Percentiles rank a stretch among this genome's conserved stretches.
These are phyloP conservation scores for Aporophyla nigra DNA, from an alignment of 2,888 invertebrate genomes.

Conservation along the genomic window DNA sequence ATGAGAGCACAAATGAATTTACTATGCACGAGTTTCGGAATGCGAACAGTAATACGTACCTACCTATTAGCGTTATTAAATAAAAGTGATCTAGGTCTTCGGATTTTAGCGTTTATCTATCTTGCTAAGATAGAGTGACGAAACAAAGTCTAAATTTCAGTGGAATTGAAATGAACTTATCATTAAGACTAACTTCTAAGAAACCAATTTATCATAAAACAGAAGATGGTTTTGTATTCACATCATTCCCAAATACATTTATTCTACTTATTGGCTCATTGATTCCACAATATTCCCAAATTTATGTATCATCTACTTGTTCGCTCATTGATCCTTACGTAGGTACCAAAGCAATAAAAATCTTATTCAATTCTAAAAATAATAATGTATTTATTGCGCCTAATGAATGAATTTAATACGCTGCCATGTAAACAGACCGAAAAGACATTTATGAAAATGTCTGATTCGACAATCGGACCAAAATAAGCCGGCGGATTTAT, in stretches of 20 bases:
- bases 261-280: neutral
- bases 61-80: conserved; percentile 9
- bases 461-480: neutral
- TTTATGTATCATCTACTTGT: neutral
- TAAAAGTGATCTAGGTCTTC: neutral
- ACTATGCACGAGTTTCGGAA: neutral
- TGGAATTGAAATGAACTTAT: neutral
- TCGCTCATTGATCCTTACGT: neutral
- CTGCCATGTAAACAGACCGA: conserved; percentile 4
- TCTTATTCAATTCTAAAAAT: neutral
- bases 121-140: neutral
- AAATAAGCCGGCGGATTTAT: conserved; percentile 27
- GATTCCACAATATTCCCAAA: neutral
- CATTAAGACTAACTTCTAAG: neutral
- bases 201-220: neutral
- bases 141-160: neutral
- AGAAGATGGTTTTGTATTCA: neutral
- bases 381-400: conserved; percentile 1
- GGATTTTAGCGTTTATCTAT: conserved; percentile 1
- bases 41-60: conserved; percentile 1
- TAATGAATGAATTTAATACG: too few species aligned
- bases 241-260: neutral
- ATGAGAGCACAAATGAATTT: conserved; percentile 33
- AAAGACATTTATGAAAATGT: conserved; percentile 22
- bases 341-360: neutral